phyloP scores from a whole-genome alignment of 2,113 vertebrate species.

The Lepus europaeus region DNA sequence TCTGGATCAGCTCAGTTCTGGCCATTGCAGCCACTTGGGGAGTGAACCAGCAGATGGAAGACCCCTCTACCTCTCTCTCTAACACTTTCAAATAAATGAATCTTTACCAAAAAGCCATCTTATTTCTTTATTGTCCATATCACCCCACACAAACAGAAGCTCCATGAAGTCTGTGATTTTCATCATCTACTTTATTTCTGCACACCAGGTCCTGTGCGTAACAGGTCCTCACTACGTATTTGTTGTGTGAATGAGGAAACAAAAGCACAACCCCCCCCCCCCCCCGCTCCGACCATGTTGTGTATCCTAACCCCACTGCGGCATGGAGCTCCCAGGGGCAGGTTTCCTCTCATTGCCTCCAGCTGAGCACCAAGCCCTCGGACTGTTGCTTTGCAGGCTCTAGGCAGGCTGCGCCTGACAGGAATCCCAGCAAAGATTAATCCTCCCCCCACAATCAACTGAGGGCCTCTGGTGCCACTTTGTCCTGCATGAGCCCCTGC shows the following conservation, averaged over 20 bases:
- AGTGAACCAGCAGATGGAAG: no score
- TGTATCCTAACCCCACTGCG: background rate
- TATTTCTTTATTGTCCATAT: fast-evolving
- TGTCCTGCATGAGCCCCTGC: background rate
- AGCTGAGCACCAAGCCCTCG: fast-evolving
- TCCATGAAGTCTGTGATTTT: no score
- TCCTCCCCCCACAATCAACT: background rate
- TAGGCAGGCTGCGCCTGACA: background rate
- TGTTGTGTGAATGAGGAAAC: background rate
- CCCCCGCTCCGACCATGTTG: no score
- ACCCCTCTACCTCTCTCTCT: no score
- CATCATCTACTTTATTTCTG: background rate
- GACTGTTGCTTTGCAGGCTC: background rate
- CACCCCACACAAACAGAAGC: background rate
- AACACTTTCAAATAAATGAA: no score
- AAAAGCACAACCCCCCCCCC: background rate
- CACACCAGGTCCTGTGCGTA: background rate
- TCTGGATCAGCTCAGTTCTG: no score
- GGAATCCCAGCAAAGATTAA: background rate
- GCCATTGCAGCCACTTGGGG: no score
- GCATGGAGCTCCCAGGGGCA: background rate
- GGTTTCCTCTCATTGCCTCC: background rate
- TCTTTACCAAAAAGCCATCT: no score
- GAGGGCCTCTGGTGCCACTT: fast-evolving
- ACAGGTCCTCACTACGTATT: background rate